Evolutionary conservation across 2,113 vertebrate species (phyloP).

Genomic region (Prionailurus bengalensis): DNA sequence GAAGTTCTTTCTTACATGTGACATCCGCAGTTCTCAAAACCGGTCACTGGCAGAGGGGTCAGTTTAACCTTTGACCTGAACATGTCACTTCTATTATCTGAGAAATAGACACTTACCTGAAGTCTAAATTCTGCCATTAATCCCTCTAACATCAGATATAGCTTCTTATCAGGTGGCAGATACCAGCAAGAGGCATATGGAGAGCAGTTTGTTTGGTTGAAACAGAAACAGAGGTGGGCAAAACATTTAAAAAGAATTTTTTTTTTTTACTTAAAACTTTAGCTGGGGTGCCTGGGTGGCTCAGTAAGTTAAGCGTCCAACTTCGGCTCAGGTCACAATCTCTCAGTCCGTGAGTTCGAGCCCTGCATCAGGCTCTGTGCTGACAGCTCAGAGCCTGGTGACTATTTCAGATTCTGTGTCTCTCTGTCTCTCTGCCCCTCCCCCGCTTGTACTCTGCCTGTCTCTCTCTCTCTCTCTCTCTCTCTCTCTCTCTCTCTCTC

Average conservation of each 20-base stretch:
- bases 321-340: no score
- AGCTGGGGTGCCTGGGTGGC: no score
- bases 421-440: no score
- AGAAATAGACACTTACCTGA: not conserved
- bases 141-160: not conserved
- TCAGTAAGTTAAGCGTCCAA: no score
- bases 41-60: not conserved
- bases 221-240: not conserved
- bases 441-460: no score
- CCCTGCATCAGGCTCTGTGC: no score
- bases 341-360: no score
- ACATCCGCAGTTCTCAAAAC: not conserved
- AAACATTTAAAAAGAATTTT: not conserved
- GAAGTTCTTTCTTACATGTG: not conserved
- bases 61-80: not conserved
- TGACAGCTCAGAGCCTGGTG: no score
- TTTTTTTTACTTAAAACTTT: conserved; percentile 51
- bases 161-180: not conserved
- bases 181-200: not conserved
- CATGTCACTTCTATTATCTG: not conserved
- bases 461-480: no score
- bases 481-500: no score
- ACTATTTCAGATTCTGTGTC: no score
- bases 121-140: not conserved
- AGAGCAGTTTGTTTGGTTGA: not conserved